Percentiles rank a stretch among this genome's conserved stretches.
These are phyloP conservation scores for Phanerotoma sp. DNA, from an alignment of 2,888 invertebrate genomes.

Conservation along the genomic window DNA sequence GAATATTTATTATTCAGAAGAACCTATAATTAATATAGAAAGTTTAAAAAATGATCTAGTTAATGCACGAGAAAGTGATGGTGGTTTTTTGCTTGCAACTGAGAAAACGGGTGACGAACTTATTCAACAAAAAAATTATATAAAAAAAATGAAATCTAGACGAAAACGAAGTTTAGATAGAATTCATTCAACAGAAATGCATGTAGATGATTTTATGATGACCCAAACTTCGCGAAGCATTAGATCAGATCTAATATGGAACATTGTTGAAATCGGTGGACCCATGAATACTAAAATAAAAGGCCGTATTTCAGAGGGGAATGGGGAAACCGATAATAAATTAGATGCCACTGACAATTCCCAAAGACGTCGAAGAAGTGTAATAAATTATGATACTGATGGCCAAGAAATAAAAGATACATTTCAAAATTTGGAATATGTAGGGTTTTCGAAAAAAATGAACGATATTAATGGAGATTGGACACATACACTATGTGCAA, in stretches of 20 bases:
- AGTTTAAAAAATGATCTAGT: neutral
- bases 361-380: slow-evolving; percentile 34
- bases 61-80: slow-evolving; percentile 18
- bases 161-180: slow-evolving; percentile 39
- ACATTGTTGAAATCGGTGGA: slow-evolving; percentile 51
- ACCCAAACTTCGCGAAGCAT: slow-evolving; percentile 43
- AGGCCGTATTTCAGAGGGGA: slow-evolving; percentile 23
- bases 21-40: neutral
- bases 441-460: slow-evolving; percentile 43
- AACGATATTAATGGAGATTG: slow-evolving; percentile 60
- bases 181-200: slow-evolving; percentile 20
- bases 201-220: slow-evolving; percentile 21
- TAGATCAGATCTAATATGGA: slow-evolving; percentile 45
- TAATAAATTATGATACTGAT: slow-evolving; percentile 41
- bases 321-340: slow-evolving; percentile 20
- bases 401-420: too few relatives aligned
- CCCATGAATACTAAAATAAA: slow-evolving; percentile 35
- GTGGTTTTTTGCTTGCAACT: slow-evolving; percentile 29
- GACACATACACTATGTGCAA: slow-evolving; percentile 77
- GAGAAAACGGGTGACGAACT: slow-evolving; percentile 29
- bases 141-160: slow-evolving; percentile 29
- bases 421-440: slow-evolving; percentile 49
- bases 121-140: slow-evolving; percentile 27
- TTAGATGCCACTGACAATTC: slow-evolving; percentile 7
- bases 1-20: slow-evolving; percentile 8